Evolutionary conservation across 2,797 vertebrate species (phyloP), one percentile per base, ranked within the genome.

Genomic region (Acanthurus tractus): DNA sequence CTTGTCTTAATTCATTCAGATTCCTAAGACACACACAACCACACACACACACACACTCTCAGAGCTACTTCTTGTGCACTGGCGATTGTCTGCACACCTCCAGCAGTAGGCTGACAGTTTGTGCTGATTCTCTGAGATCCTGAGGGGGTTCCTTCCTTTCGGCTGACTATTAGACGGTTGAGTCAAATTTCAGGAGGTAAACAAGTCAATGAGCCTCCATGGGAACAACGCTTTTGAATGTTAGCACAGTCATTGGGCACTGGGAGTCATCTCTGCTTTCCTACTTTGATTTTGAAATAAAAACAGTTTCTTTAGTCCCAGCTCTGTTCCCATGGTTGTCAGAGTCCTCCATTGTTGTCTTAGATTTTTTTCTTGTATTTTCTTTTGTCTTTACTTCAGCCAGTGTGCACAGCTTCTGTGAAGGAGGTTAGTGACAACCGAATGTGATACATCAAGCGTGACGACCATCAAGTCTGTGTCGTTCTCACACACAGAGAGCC

Each of bases 21-120:
- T 36, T 73, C 59, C 42, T 50, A 45, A 59, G 44, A 67, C 56
- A 40, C 15, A 57, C 17, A 54, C 15, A 58, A 25, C n/a, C n/a
- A 29, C 52, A 58, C 38, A 20, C 42, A 44, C 22, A 15, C 36
- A 40, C 20, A 18, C 52, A 44, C 56, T 23, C 38, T 11, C 58
- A 67, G 46, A 45, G 23, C 44, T 67, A 29, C n/a, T 63, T 72
- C 29, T 55, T 58, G 25, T 71, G 55, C 40, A 17, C 63, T 70
- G 63, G 59, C 49, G 14, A 81, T 76, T 14, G 49, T 74, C 38
- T 67, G 50, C 66, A 70, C 80, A 79, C 79, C 77, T 78, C 48
- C 40, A 72, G 69, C 78, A 79, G 34, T 49, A 52, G 67, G 70
- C 77, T 87, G 88, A 88, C 83, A 82, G 81, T 73, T 78, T 86